Conservation (phyloP, 2,888 invertebrate species). For the Drosophila prostipennis region DNA sequence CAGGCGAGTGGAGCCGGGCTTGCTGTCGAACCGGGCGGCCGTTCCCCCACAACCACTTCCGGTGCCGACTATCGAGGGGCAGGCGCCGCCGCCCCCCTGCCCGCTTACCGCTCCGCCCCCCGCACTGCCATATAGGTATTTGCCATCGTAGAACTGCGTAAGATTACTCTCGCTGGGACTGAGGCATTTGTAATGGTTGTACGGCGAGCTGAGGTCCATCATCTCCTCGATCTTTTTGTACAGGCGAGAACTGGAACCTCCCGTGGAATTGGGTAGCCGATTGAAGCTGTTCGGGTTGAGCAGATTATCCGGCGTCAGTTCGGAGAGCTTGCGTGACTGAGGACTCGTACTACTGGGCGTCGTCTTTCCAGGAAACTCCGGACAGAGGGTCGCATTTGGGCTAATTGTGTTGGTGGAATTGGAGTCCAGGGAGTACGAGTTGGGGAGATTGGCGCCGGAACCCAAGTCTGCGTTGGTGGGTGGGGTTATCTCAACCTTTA, state of each 20-base stretch:
- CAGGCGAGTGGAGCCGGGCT: conserved; percentile 85
- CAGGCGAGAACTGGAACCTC: conserved; percentile 82
- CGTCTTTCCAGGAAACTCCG: conserved; percentile 78
- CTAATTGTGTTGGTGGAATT: conserved; percentile 82
- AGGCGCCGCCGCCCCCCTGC: conserved; percentile 37
- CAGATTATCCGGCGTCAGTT: conserved; percentile 82
- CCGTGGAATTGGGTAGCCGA: conserved; percentile 81
- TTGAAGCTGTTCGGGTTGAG: conserved; percentile 83
- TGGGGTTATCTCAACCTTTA: conserved; percentile 84
- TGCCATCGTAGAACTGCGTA: conserved; percentile 82
- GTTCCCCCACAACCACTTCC: conserved; percentile 65
- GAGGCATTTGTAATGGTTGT: conserved; percentile 90
- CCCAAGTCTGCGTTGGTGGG: conserved; percentile 80
- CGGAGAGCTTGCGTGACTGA: conserved; percentile 82
- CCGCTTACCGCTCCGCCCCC: conserved; percentile 31
- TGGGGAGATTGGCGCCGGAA: conserved; percentile 76
- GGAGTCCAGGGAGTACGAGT: conserved; percentile 84
- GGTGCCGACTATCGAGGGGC: conserved; percentile 25
- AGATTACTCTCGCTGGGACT: conserved; percentile 87
- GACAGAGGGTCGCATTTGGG: conserved; percentile 80
- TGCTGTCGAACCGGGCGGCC: conserved; percentile 73
- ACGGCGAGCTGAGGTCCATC: conserved; percentile 89
- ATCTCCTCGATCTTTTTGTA: conserved; percentile 84
- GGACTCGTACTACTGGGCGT: conserved; percentile 80
- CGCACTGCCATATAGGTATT: conserved; percentile 78